Base-by-base conservation (phyloP, 2,888 invertebrate genomes). In the Tenthredo mesomela region DNA sequence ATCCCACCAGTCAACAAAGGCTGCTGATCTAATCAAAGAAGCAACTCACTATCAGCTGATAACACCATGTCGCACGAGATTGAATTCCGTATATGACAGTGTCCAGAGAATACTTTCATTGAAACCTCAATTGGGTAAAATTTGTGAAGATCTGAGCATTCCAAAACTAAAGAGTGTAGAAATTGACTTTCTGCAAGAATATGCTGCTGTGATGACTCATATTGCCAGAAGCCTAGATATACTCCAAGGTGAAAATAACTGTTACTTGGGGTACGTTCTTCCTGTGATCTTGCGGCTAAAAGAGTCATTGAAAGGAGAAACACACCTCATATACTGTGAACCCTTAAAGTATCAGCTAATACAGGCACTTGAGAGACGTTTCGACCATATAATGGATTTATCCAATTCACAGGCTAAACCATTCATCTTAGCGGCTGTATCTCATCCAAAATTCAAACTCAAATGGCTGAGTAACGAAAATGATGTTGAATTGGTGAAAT, bases 231-330 rank as follows among this genome's bases (percentile, higher is more conserved):
- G 82, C 12, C 73, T 84, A 47, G 82, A 86, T 80, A 71, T 85
- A 6, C 25, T 86, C 43, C 85, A 86, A 40, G 84, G 85, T 58
- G 86, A 86, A 65, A 85, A 85, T 18, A 15, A 86, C 75, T 86
- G 58, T 61, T 86, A 47, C 25, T 77, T 86, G 61, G 85, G 84
- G 29, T 71, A 84, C 21, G 80, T 86, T 58, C 77, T 85, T 37
- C 85, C 85, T 37, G 83, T 58, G 47, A 47, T 86, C 15, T 33
- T 84, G 18, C 85, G 84, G 75, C 71, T 86, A 54, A 83, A 85
- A 70, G 37, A 29, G 43, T 50, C 67, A 67, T 50, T 86, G 10
- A 29, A 78, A 25, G 84, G 50, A 25, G 5, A 85, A 50, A 40
- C 50, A 9, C 77, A 86, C 12, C 85, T 86, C n/a, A 5, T 37